phyloP scores from a whole-genome alignment of 2,113 vertebrate genomes.

The Gymnorhina tibicen region DNA sequence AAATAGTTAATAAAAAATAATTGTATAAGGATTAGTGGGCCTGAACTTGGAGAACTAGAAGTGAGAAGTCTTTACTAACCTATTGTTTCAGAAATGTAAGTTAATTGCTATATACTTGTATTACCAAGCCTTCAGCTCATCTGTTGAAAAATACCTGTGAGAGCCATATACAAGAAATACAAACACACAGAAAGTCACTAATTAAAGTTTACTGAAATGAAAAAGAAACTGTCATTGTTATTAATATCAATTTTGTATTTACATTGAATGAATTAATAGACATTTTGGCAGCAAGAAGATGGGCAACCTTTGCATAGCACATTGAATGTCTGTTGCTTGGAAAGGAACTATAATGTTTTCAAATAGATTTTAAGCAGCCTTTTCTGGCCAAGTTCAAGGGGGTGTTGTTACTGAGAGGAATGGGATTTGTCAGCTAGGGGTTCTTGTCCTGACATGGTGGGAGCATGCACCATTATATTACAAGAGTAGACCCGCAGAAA shows the following conservation, averaged over 20 bases:
- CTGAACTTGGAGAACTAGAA: background rate
- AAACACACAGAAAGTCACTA: background rate
- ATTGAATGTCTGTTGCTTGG: background rate
- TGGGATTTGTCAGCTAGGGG: background rate
- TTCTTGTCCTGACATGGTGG: fast-evolving
- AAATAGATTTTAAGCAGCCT: background rate
- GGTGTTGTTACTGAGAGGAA: background rate
- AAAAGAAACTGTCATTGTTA: background rate
- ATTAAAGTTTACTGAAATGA: background rate
- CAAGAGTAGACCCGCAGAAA: background rate
- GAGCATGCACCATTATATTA: background rate
- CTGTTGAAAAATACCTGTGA: background rate
- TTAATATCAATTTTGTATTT: background rate
- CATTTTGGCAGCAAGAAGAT: background rate
- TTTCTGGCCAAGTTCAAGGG: background rate
- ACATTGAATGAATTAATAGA: background rate
- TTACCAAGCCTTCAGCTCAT: background rate
- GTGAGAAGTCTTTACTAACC: background rate
- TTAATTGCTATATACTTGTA: background rate
- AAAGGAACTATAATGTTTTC: background rate
- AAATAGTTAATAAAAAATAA: background rate
- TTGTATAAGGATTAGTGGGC: background rate
- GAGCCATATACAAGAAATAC: background rate
- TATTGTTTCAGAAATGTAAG: background rate
- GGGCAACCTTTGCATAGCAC: background rate